Conservation (phyloP, 1,140 invertebrate species). For the Lithobius niger region DNA sequence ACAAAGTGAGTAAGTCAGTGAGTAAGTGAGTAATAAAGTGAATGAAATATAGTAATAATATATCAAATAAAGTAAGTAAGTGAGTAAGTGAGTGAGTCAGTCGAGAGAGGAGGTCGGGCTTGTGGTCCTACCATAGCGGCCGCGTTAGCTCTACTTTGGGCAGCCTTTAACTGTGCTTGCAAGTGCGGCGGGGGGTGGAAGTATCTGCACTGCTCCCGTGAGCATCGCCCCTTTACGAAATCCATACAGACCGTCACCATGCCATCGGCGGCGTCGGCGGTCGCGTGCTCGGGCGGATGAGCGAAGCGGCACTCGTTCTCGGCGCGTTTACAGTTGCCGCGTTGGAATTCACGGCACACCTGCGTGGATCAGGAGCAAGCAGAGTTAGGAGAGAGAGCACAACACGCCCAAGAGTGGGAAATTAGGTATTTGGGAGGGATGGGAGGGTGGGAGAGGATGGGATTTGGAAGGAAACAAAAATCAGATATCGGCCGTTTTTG, state of each 20-base stretch:
- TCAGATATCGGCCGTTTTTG: too few relatives aligned
- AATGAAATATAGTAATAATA: background rate
- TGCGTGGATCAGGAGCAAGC: conserved; percentile 37
- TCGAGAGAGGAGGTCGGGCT: background rate
- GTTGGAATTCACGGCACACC: conserved; percentile 97
- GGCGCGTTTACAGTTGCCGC: conserved; percentile 88
- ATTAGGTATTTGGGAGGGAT: conserved; percentile 1
- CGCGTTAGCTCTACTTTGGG: conserved; percentile 65
- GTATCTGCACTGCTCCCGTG: conserved; percentile 92
- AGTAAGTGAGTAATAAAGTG: too few relatives aligned
- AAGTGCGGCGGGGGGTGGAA: conserved; percentile 95
- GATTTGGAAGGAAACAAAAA: background rate
- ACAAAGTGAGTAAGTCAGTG: too few relatives aligned
- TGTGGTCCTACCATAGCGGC: conserved; percentile 49
- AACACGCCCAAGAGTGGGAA: conserved; percentile 9
- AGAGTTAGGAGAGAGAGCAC: conserved; percentile 15
- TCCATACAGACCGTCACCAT: conserved; percentile 95
- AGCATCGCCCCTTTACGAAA: conserved; percentile 92
- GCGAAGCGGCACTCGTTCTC: conserved; percentile 94
- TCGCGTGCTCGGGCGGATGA: conserved; percentile 83
- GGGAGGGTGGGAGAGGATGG: background rate
- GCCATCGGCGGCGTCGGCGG: conserved; percentile 79
- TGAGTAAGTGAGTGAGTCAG: background rate
- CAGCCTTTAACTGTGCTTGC: conserved; percentile 94
- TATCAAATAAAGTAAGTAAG: background rate